A percentile compares a stretch with the other conserved stretches of the same genome.
Conservation (phyloP, 2,888 invertebrate genomes). For the Bombyx huttoni region DNA sequence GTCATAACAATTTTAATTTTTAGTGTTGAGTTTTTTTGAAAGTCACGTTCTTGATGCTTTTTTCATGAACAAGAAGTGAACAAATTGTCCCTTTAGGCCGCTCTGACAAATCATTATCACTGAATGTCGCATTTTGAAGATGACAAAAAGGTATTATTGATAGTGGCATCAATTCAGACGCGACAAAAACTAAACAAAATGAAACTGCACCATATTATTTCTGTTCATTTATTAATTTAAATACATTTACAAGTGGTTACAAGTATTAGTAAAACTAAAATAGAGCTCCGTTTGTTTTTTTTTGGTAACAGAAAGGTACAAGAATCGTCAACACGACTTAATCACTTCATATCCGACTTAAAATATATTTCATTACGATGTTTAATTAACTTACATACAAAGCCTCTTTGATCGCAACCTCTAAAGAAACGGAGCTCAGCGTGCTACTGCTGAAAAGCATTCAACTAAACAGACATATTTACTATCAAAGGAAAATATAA, state of each 20-base stretch:
- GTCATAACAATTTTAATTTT: no score
- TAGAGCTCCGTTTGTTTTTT: conserved; percentile 1
- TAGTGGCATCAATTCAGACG: neutral
- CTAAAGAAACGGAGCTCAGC: neutral
- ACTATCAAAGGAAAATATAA: no score
- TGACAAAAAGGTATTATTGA: neutral
- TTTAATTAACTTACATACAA: neutral
- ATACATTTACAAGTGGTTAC: conserved; percentile 36
- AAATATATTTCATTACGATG: no score
- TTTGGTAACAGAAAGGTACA: neutral
- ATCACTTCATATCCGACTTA: no score
- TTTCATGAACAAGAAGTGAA: no score
- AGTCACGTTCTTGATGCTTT: no score
- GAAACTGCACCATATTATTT: conserved; percentile 4
- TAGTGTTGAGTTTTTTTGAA: no score
- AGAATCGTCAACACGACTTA: neutral
- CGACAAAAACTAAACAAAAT: neutral
- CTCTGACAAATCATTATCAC: no score
- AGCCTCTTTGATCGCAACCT: neutral
- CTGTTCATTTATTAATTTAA: conserved; percentile 25
- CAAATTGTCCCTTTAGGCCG: no score
- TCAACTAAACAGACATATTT: no score
- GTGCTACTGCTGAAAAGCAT: neutral
- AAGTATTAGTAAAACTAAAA: conserved; percentile 9
- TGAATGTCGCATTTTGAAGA: no score